A percentile compares a stretch with the other conserved stretches of the same genome.
Evolutionary conservation across 2,797 vertebrate species (phyloP).

Genomic region (Pseudochromis fuscus): DNA sequence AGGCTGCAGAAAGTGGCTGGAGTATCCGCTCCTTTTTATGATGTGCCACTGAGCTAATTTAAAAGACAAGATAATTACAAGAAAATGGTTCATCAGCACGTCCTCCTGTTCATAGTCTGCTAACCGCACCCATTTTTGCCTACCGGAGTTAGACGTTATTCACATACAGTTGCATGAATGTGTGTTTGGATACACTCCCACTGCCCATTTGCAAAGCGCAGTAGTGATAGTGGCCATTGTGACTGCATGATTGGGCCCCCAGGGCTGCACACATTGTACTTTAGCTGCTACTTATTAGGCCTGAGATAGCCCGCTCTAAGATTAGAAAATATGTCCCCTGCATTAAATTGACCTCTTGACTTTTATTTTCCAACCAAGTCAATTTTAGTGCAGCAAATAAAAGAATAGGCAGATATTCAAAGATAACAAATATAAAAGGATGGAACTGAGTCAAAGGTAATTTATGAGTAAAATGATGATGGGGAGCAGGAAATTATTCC

Average conservation of each 20-base stretch:
- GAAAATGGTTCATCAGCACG: conserved; percentile 19
- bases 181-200: conserved; percentile 18
- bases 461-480: conserved; percentile 52
- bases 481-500: conserved; percentile 55
- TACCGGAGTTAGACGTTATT: not conserved
- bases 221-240: conserved; percentile 1
- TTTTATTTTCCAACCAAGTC: conserved; percentile 47
- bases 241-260: conserved; percentile 1
- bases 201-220: conserved; percentile 28
- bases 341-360: conserved; percentile 56
- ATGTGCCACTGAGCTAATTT: conserved; percentile 16
- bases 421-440: conserved; percentile 48
- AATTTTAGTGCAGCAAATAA: conserved; percentile 44
- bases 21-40: conserved; percentile 12
- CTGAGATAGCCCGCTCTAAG: conserved; percentile 20
- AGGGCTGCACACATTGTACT: conserved; percentile 2
- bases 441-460: conserved; percentile 47
- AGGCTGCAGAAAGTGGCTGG: not conserved
- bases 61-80: conserved; percentile 40
- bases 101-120: conserved; percentile 28
- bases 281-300: conserved; percentile 29
- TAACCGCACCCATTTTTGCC: conserved; percentile 23
- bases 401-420: conserved; percentile 49
- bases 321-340: conserved; percentile 41
- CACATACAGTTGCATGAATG: not conserved